A percentile compares a stretch with the other conserved stretches of the same genome.
Evolutionary conservation across 2,797 vertebrate species (phyloP).

Genomic region (Bucorvus abyssinicus): DNA sequence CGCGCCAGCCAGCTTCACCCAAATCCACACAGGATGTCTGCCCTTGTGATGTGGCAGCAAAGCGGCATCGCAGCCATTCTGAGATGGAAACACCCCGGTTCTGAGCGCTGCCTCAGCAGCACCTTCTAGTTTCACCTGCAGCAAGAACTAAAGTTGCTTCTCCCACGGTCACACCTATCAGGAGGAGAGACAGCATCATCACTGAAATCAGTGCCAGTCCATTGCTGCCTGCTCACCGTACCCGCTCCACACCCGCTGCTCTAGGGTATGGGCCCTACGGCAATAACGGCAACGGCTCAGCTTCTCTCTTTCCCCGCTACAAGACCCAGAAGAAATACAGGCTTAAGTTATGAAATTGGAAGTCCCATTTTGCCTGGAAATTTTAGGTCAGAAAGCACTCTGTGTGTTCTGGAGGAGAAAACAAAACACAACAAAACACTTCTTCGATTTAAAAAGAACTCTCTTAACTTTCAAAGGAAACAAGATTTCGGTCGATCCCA

Average conservation of each 20-base stretch:
- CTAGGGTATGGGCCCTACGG: not conserved
- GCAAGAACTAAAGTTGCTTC: not conserved
- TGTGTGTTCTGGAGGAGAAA: not conserved
- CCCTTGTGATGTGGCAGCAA: not conserved
- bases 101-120: not conserved
- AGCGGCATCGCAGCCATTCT: not conserved
- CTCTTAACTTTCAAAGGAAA: not conserved
- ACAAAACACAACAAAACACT: not conserved
- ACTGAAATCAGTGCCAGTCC: not conserved
- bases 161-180: not conserved
- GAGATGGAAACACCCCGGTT: not conserved
- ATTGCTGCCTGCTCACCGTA: not conserved
- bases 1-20: not conserved
- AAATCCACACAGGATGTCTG: not conserved
- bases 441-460: not conserved
- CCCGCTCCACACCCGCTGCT: not conserved
- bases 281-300: not conserved
- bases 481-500: not conserved
- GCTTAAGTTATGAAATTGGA: not conserved
- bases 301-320: not conserved
- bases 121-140: not conserved
- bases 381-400: not conserved
- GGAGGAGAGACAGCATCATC: not conserved
- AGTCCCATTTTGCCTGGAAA: not conserved
- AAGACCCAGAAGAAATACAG: not conserved